Percentiles rank a stretch among this genome's conserved stretches.
Evolutionary conservation across 2,797 vertebrate species (phyloP).

Genomic region (Enoplosus armatus): DNA sequence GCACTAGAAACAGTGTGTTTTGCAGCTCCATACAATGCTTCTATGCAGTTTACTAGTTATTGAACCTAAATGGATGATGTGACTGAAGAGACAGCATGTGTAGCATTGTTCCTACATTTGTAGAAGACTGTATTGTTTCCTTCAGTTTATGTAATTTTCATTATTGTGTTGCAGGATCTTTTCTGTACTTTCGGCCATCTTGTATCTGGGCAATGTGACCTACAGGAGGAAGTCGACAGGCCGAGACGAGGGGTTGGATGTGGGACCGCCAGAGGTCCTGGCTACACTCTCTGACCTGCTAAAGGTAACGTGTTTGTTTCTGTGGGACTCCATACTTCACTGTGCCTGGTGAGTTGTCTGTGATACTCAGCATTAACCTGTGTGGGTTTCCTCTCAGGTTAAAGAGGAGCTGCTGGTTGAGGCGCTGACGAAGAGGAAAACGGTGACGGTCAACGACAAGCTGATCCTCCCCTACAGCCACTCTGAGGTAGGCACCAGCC

Average conservation of each 20-base stretch:
- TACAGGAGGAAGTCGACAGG: conserved; percentile 93
- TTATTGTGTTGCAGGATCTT: conserved; percentile 91
- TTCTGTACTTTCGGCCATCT: conserved; percentile 95
- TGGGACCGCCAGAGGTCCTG: conserved; percentile 94
- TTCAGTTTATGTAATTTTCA: conserved; percentile 2
- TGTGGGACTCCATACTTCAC: neutral
- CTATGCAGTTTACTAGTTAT: conserved; percentile 32
- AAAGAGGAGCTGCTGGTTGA: conserved; percentile 96
- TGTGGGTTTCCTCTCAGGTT: conserved; percentile 83
- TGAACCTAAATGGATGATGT: conserved; percentile 28
- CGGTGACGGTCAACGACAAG: conserved; percentile 97
- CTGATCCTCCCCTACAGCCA: conserved; percentile 98
- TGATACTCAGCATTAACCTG: conserved; percentile 18
- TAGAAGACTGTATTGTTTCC: conserved; percentile 1
- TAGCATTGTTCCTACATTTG: conserved; percentile 5
- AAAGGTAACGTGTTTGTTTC: conserved; percentile 84
- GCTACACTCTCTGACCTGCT: conserved; percentile 94
- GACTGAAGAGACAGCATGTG: conserved; percentile 7
- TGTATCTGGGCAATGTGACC: conserved; percentile 96
- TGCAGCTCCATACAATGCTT: conserved; percentile 19
- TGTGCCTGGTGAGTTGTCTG: neutral
- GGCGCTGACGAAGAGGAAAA: conserved; percentile 98
- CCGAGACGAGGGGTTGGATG: conserved; percentile 95
- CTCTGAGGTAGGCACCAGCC: conserved; percentile 84
- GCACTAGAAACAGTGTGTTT: conserved; percentile 21